phyloP scores from a whole-genome alignment of 1,140 invertebrate species.

The Dryas iulia region DNA sequence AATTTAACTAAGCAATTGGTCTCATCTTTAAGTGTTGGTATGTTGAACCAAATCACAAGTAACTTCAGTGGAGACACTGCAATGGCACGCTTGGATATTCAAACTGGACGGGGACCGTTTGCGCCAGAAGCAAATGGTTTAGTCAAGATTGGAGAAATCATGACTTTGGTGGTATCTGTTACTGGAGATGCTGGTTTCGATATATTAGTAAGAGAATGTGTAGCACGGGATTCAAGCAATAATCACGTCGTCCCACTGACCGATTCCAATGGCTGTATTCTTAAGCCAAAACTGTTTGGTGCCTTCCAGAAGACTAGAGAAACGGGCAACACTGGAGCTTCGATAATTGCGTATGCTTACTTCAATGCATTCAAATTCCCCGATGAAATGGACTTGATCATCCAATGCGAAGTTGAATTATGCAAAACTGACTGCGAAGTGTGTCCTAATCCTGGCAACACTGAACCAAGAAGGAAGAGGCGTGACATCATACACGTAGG shows the following conservation, averaged over 20 bases:
- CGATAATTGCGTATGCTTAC: constrained; percentile 89
- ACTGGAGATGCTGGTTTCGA: constrained; percentile 90
- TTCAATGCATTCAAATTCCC: constrained; percentile 95
- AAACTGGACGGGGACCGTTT: constrained; percentile 89
- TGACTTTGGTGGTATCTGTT: constrained; percentile 91
- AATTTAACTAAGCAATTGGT: constrained; percentile 87
- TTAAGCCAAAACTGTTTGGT: constrained; percentile 91
- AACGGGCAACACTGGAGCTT: constrained; percentile 87
- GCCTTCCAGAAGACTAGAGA: constrained; percentile 90
- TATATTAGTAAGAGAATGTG: constrained; percentile 88
- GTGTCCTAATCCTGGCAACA: constrained; percentile 85
- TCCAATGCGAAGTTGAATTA: constrained; percentile 92
- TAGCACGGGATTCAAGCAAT: constrained; percentile 85
- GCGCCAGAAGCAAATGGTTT: constrained; percentile 87
- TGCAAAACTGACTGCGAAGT: constrained; percentile 90
- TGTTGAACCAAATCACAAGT: constrained; percentile 89
- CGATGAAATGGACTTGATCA: constrained; percentile 91
- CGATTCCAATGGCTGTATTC: constrained; percentile 88
- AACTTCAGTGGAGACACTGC: constrained; percentile 92
- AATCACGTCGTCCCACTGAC: constrained; percentile 86
- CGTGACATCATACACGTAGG: constrained; percentile 71
- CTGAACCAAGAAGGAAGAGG: constrained; percentile 83
- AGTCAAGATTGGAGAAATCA: constrained; percentile 90
- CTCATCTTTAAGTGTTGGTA: constrained; percentile 88
- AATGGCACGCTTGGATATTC: constrained; percentile 89